These are phyloP conservation scores for Graptemys geographica DNA, from an alignment of 2,797 vertebrate species.

Conservation along the genomic window DNA sequence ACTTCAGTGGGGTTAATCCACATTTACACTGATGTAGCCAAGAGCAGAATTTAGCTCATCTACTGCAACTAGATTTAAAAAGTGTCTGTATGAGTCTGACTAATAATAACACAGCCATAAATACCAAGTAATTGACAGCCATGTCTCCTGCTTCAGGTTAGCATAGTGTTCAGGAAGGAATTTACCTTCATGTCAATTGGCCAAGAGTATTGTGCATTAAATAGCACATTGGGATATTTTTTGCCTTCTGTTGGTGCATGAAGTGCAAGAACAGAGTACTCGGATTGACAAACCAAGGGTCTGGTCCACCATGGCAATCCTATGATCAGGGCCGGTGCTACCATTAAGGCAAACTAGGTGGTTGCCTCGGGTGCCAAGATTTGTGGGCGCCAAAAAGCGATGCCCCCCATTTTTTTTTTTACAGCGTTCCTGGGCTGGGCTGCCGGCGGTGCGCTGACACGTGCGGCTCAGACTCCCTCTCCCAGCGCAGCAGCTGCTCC, in stretches of 20 bases:
- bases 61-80: rapidly evolving
- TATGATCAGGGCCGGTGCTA: no score
- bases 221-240: neutral
- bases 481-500: no score
- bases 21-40: neutral
- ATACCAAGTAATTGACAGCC: neutral
- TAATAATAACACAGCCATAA: rapidly evolving
- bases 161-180: neutral
- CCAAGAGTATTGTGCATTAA: neutral
- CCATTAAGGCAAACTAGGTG: no score
- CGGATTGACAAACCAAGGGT: neutral
- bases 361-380: no score
- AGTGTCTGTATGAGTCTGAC: rapidly evolving
- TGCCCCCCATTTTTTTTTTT: no score
- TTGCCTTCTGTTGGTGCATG: neutral
- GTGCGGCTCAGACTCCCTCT: no score
- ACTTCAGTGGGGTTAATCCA: neutral
- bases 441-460: no score
- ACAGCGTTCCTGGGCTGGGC: no score
- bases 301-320: no score
- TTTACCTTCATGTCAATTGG: neutral
- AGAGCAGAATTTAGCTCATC: neutral
- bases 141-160: neutral
- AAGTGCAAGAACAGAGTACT: neutral
- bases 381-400: no score